Conservation (phyloP, 2,797 vertebrate genomes). For the Myiotriccus ornatus region DNA sequence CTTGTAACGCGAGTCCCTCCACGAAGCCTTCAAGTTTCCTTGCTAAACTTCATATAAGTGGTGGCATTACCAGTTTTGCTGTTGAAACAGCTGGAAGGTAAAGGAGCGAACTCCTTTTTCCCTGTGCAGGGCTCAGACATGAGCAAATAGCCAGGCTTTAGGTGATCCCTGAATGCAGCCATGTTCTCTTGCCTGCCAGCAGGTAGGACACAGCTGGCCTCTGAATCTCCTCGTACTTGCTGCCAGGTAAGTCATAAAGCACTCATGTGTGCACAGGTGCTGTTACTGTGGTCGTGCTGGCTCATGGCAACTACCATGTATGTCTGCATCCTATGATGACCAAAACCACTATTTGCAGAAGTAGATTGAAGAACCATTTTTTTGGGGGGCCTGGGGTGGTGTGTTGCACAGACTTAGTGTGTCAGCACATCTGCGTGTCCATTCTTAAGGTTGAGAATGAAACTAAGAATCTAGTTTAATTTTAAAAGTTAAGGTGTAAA, state of each 20-base stretch:
- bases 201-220: neutral
- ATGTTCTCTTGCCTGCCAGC: neutral
- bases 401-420: neutral
- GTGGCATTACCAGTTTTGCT: neutral
- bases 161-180: neutral
- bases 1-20: neutral
- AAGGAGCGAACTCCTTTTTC: neutral
- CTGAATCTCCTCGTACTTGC: neutral
- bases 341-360: neutral
- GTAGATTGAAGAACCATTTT: neutral
- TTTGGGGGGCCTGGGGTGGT: neutral
- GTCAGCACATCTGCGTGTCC: neutral
- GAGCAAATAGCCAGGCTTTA: neutral
- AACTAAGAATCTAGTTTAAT: neutral
- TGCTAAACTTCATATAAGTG: neutral
- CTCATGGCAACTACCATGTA: neutral
- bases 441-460: neutral
- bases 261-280: neutral
- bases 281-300: neutral
- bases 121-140: neutral
- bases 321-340: neutral
- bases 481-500: neutral
- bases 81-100: neutral
- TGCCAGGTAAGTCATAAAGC: neutral
- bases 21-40: neutral